Evolutionary conservation across 2,113 vertebrate genomes (phyloP).

Genomic region (Tetrao urogallus): DNA sequence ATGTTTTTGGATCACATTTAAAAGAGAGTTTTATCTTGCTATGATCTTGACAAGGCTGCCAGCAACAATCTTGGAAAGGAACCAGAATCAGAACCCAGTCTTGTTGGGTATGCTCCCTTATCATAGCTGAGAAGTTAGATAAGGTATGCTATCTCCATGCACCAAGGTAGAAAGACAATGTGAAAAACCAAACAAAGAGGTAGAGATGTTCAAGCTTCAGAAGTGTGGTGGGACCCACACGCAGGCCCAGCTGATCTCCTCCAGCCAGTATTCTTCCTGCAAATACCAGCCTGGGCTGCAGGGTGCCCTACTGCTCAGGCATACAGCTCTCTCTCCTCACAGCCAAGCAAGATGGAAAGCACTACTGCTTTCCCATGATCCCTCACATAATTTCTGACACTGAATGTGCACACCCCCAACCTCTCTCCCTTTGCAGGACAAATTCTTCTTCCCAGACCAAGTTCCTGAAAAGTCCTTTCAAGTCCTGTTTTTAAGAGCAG

Average conservation of each 20-base stretch:
- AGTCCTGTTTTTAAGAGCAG: constrained; percentile 9
- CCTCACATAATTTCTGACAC: background rate
- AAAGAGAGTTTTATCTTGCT: background rate
- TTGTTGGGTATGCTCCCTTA: background rate
- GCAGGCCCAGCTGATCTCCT: rapidly evolving
- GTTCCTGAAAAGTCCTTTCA: background rate
- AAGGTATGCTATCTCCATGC: no score
- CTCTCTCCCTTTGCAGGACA: rapidly evolving
- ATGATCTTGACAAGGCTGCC: background rate
- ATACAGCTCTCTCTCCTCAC: background rate
- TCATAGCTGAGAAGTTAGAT: no score
- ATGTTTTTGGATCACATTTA: background rate
- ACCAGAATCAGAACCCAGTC: background rate
- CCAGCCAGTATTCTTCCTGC: background rate
- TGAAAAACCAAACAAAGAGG: no score
- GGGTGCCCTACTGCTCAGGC: rapidly evolving
- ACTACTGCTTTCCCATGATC: background rate
- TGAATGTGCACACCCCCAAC: background rate
- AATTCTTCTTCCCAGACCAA: background rate
- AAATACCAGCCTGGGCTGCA: background rate
- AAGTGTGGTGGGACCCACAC: background rate
- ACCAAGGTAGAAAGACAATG: no score
- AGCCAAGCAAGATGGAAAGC: background rate
- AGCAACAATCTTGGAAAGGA: background rate
- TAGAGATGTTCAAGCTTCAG: no score